phyloP scores from a whole-genome alignment of 2,797 vertebrate species.

The Leucoraja ocellata region DNA sequence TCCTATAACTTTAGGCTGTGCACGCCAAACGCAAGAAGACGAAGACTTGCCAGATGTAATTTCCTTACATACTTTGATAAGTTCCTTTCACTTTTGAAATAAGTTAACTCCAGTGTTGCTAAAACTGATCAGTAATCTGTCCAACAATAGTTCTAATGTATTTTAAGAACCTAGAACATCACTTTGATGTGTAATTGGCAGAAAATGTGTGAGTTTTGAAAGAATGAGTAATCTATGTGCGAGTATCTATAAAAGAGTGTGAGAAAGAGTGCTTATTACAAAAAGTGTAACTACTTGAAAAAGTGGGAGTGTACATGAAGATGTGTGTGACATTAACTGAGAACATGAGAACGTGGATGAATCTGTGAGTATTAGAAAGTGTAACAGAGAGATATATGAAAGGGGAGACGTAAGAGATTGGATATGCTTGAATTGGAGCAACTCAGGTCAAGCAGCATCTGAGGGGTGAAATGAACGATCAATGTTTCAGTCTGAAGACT shows the following conservation, averaged over 20 bases:
- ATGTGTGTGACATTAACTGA: background rate
- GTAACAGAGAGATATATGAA: background rate
- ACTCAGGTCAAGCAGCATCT: too few relatives aligned
- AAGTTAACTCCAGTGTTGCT: background rate
- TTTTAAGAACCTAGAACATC: background rate
- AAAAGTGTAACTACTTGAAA: background rate
- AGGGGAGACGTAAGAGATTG: background rate
- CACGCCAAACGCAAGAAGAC: too few relatives aligned
- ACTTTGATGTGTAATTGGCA: background rate
- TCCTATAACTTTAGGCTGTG: too few relatives aligned
- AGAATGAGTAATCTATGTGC: background rate
- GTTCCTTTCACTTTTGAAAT: background rate
- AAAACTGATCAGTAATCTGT: background rate
- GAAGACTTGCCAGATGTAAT: background rate
- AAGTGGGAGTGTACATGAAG: background rate
- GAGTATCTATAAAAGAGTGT: background rate
- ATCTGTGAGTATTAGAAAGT: background rate
- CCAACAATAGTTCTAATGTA: background rate
- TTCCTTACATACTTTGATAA: background rate
- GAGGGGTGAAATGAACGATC: too few relatives aligned
- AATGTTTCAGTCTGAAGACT: too few relatives aligned
- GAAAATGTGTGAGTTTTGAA: background rate
- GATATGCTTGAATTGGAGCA: background rate
- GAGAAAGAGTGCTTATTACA: background rate
- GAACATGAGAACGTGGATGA: background rate